Conservation (phyloP, 1,140 invertebrate species). For the Latrodectus geometricus region DNA sequence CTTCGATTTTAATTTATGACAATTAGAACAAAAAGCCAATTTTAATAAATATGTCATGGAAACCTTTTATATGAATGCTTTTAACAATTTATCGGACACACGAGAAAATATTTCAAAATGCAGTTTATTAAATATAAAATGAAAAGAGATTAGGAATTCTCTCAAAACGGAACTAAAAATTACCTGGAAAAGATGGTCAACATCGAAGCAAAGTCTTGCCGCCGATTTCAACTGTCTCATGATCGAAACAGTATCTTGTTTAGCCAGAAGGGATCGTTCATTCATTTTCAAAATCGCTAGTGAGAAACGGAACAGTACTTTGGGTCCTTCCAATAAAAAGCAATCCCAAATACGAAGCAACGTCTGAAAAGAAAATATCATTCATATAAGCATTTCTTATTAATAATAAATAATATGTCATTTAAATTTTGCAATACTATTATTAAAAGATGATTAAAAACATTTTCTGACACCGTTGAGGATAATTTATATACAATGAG, state of each 20-base stretch:
- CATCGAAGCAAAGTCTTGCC: constrained; percentile 71
- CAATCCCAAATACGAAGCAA: constrained; percentile 74
- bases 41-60: not conserved
- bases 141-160: no score
- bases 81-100: not conserved
- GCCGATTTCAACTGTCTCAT: constrained; percentile 73
- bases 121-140: not conserved
- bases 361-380: constrained; percentile 68
- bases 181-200: constrained; percentile 72
- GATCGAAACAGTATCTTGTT: constrained; percentile 67
- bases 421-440: no score
- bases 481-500: no score
- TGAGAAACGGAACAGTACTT: constrained; percentile 75
- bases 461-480: no score
- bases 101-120: not conserved
- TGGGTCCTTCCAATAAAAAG: constrained; percentile 74
- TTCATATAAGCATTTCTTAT: not conserved
- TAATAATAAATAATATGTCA: no score
- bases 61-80: not conserved
- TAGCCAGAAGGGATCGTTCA: constrained; percentile 71
- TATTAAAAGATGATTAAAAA: no score
- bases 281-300: constrained; percentile 72
- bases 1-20: no score
- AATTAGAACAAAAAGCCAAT: no score
- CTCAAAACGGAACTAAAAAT: not conserved